These are phyloP conservation scores for Drosophila bipectinata DNA, from an alignment of 1,140 invertebrate species.

Conservation along the genomic window DNA sequence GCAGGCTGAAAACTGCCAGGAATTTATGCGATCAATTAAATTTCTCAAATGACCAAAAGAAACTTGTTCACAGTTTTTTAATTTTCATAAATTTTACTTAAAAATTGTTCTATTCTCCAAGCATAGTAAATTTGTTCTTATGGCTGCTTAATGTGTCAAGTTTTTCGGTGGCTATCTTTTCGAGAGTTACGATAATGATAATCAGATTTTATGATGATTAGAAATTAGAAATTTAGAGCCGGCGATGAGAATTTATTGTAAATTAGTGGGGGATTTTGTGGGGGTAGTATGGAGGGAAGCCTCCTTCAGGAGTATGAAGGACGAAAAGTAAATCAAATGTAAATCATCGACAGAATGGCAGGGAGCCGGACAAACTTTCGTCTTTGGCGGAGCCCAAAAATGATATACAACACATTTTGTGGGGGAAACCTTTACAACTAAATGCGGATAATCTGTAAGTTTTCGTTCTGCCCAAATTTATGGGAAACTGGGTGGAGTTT, in stretches of 20 bases:
- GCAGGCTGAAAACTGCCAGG: slow-evolving; percentile 12
- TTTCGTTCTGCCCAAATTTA: slow-evolving; percentile 76
- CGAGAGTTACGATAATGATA: slow-evolving; percentile 73
- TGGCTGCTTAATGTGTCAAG: slow-evolving; percentile 70
- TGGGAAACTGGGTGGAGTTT: slow-evolving; percentile 75
- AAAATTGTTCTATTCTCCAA: slow-evolving; percentile 38
- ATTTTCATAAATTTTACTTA: slow-evolving; percentile 82
- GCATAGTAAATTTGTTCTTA: slow-evolving; percentile 50
- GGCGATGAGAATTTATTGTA: slow-evolving; percentile 71
- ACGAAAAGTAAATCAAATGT: slow-evolving; percentile 73
- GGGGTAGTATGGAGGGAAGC: neutral
- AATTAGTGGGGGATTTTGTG: slow-evolving; percentile 42
- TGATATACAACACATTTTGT: slow-evolving; percentile 79
- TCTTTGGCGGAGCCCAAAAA: slow-evolving; percentile 66
- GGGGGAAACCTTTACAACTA: slow-evolving; percentile 80
- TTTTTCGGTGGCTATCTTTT: slow-evolving; percentile 29
- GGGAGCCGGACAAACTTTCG: slow-evolving; percentile 64
- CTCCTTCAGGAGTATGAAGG: neutral
- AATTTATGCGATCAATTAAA: slow-evolving; percentile 82
- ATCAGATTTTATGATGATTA: slow-evolving; percentile 82
- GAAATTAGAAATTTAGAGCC: slow-evolving; percentile 59
- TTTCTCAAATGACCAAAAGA: slow-evolving; percentile 70
- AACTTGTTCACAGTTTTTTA: slow-evolving; percentile 69
- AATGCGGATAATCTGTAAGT: slow-evolving; percentile 83
- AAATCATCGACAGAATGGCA: slow-evolving; percentile 70